These are phyloP conservation scores for Anoplophora glabripennis DNA, from an alignment of 1,140 invertebrate species.

Conservation along the genomic window DNA sequence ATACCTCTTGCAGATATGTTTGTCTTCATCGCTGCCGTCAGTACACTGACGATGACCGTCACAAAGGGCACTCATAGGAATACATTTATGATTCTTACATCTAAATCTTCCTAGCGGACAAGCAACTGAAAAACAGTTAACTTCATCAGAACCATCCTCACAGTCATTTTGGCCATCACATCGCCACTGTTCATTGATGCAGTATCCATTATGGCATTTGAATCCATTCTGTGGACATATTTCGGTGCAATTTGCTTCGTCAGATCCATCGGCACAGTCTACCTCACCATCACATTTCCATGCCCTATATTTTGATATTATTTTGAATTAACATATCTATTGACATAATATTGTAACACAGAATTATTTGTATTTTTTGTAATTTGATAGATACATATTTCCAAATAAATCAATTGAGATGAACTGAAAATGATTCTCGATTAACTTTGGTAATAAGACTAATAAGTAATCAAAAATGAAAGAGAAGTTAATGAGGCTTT, in stretches of 20 bases:
- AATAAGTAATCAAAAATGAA: too few relatives aligned
- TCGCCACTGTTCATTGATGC: constrained; percentile 59
- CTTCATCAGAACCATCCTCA: constrained; percentile 60
- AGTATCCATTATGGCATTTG: constrained; percentile 55
- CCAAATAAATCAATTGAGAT: too few relatives aligned
- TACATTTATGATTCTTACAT: constrained; percentile 69
- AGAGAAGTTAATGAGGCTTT: too few relatives aligned
- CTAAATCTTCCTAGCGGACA: constrained; percentile 46
- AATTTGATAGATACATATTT: neutral
- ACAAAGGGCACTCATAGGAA: constrained; percentile 62
- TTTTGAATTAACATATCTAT: constrained; percentile 18
- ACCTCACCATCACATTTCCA: constrained; percentile 62
- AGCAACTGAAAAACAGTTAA: constrained; percentile 45
- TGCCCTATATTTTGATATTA: constrained; percentile 38
- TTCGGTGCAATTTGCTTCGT: constrained; percentile 57
- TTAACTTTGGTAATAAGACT: too few relatives aligned
- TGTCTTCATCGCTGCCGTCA: constrained; percentile 73
- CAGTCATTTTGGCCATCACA: constrained; percentile 68
- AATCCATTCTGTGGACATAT: constrained; percentile 50
- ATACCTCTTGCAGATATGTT: constrained; percentile 54
- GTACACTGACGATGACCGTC: constrained; percentile 69
- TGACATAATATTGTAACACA: neutral
- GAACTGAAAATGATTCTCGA: too few relatives aligned
- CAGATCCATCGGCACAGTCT: constrained; percentile 63
- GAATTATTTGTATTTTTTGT: neutral